Conservation (phyloP, 2,797 vertebrate species). For the Mus minutoides region DNA sequence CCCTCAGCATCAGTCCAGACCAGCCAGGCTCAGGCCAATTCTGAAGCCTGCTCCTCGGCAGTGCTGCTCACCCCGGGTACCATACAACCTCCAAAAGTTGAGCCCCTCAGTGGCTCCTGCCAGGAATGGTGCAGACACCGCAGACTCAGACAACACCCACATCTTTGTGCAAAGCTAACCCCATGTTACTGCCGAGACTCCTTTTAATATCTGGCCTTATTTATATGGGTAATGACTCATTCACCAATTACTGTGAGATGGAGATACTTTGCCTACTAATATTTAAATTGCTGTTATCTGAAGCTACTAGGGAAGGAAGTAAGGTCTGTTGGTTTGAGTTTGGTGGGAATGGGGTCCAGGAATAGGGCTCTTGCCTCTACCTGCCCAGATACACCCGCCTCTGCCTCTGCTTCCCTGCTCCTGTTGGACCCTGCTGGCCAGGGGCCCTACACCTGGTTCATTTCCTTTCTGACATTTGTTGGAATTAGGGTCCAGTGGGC, state of each 20-base stretch:
- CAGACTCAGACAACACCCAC: slow-evolving; percentile 84
- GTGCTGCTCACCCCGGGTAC: neutral
- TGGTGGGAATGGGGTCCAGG: neutral
- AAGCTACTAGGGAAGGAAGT: slow-evolving; percentile 1
- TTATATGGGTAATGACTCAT: slow-evolving; percentile 89
- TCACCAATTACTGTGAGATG: slow-evolving; percentile 81
- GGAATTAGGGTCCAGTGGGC: neutral
- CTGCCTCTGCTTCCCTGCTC: neutral
- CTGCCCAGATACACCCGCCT: neutral
- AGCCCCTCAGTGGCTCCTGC: slow-evolving; percentile 76
- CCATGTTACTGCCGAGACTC: slow-evolving; percentile 73
- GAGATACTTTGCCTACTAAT: slow-evolving; percentile 83
- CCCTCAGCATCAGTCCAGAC: rapidly evolving
- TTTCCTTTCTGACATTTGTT: neutral
- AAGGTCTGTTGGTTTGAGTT: neutral
- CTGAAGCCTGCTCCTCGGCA: rapidly evolving
- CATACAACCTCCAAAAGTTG: slow-evolving; percentile 4
- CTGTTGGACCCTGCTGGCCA: rapidly evolving
- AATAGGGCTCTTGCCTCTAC: rapidly evolving
- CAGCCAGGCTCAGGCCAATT: rapidly evolving
- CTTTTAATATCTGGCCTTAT: slow-evolving; percentile 86
- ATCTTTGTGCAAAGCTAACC: slow-evolving; percentile 86
- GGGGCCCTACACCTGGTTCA: rapidly evolving
- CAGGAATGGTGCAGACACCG: slow-evolving; percentile 68
- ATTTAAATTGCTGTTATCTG: slow-evolving; percentile 82